Conservation (phyloP, 1,140 invertebrate genomes). For the Holotrichia oblita region DNA sequence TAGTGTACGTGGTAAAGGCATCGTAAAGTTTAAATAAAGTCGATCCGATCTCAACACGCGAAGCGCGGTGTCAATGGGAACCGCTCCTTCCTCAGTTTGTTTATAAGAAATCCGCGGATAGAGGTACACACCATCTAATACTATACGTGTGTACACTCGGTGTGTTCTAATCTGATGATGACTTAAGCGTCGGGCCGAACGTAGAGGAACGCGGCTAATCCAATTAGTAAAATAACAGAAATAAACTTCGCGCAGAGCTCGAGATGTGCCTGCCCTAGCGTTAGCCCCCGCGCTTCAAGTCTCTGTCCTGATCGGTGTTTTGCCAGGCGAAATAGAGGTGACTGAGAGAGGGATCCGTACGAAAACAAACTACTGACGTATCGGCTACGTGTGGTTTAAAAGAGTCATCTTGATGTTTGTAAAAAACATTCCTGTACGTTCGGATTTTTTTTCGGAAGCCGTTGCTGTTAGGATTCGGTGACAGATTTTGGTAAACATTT, state of each 20-base stretch:
- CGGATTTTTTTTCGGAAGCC: no score
- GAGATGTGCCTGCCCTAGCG: background rate
- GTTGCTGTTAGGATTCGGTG: no score
- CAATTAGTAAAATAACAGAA: slow-evolving; percentile 21
- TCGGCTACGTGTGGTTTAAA: background rate
- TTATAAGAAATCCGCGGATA: background rate
- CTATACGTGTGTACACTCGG: background rate
- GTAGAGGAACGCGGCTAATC: background rate
- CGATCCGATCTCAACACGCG: background rate
- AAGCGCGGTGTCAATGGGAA: background rate
- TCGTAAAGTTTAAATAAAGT: slow-evolving; percentile 4
- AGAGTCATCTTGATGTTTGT: background rate
- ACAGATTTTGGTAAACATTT: no score
- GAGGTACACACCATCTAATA: background rate
- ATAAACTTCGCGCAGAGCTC: background rate
- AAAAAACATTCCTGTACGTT: no score
- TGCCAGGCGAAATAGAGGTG: background rate
- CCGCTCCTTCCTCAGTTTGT: background rate
- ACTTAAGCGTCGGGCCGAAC: background rate
- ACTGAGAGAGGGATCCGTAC: background rate
- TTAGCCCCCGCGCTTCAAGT: background rate
- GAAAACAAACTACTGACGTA: slow-evolving; percentile 1
- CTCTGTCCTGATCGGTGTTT: background rate
- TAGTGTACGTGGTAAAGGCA: no score
- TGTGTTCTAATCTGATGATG: background rate